Evolutionary conservation across 2,888 invertebrate genomes (phyloP).

Genomic region (Ptycholaimellus sp.): DNA sequence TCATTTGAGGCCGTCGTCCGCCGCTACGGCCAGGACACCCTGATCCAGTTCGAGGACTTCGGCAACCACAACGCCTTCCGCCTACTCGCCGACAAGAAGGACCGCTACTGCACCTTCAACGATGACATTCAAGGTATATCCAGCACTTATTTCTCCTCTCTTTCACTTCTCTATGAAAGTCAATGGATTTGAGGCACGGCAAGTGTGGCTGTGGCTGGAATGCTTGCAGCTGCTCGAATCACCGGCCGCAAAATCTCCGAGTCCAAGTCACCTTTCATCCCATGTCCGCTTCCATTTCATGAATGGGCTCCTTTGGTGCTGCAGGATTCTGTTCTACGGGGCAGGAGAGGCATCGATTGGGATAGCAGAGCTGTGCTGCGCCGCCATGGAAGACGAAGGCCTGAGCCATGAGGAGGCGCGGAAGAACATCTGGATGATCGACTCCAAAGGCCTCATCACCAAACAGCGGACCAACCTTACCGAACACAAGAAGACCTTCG

Average conservation of each 20-base stretch:
- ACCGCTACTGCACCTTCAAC: constrained; percentile 78
- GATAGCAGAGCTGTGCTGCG: constrained; percentile 66
- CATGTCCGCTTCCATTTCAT: constrained; percentile 25
- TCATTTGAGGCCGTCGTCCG: too few species aligned
- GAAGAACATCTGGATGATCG: constrained; percentile 70
- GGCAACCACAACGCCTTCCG: constrained; percentile 89
- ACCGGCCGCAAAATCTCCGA: constrained; percentile 58
- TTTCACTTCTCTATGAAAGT: not conserved
- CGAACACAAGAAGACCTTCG: constrained; percentile 45
- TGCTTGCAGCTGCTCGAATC: constrained; percentile 58
- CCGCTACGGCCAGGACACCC: constrained; percentile 33
- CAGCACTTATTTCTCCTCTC: not conserved
- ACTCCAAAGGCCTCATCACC: constrained; percentile 77
- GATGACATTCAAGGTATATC: constrained; percentile 75
- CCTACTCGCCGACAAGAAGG: constrained; percentile 62
- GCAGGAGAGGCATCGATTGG: constrained; percentile 54
- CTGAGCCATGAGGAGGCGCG: constrained; percentile 53
- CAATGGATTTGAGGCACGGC: constrained; percentile 40
- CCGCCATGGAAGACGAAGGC: constrained; percentile 64
- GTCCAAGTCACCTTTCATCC: constrained; percentile 70
- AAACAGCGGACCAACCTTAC: constrained; percentile 30
- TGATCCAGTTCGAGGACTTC: constrained; percentile 82
- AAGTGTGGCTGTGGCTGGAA: constrained; percentile 73
- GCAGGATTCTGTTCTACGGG: not conserved
- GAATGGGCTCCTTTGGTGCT: not conserved